Percentiles rank a stretch among this genome's conserved stretches.
Evolutionary conservation across 2,888 invertebrate genomes (phyloP).

Genomic region (Empis livida): DNA sequence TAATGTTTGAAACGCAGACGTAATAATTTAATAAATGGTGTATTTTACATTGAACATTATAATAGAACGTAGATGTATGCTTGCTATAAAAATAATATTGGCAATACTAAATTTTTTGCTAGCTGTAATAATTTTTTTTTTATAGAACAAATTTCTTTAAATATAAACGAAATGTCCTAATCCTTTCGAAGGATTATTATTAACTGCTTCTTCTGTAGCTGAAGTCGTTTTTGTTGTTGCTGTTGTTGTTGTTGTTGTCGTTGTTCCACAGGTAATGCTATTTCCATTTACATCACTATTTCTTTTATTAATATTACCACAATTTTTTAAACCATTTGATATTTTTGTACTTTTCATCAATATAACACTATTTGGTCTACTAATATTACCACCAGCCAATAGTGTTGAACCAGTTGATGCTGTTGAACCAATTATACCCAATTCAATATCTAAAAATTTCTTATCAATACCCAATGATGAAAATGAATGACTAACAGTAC

Average conservation of each 20-base stretch:
- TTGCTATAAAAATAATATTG: no score
- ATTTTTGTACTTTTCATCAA: slow-evolving; percentile 13
- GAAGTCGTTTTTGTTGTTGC: slow-evolving; percentile 5
- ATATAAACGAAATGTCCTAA: slow-evolving; percentile 35
- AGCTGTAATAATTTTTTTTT: neutral
- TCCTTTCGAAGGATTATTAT: slow-evolving; percentile 34
- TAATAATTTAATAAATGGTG: no score
- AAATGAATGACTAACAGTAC: slow-evolving; percentile 33
- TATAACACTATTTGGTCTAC: slow-evolving; percentile 20
- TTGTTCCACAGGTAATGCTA: neutral
- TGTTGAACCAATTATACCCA: slow-evolving; percentile 8
- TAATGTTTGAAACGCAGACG: no score
- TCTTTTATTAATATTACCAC: slow-evolving; percentile 6
- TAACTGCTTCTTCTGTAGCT: slow-evolving; percentile 26
- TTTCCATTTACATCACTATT: slow-evolving; percentile 1
- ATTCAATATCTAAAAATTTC: slow-evolving; percentile 32
- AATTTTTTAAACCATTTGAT: slow-evolving; percentile 11
- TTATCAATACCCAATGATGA: slow-evolving; percentile 35
- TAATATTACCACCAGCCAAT: slow-evolving; percentile 16
- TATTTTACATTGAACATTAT: no score
- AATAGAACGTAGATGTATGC: no score
- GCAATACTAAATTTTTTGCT: no score
- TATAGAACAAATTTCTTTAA: slow-evolving; percentile 12
- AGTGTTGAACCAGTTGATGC: slow-evolving; percentile 3
- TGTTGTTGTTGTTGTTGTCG: slow-evolving; percentile 3